Percentiles rank a stretch among this genome's conserved stretches.
Conservation (phyloP, 2,113 vertebrate genomes). For the Semnornis frantzii region DNA sequence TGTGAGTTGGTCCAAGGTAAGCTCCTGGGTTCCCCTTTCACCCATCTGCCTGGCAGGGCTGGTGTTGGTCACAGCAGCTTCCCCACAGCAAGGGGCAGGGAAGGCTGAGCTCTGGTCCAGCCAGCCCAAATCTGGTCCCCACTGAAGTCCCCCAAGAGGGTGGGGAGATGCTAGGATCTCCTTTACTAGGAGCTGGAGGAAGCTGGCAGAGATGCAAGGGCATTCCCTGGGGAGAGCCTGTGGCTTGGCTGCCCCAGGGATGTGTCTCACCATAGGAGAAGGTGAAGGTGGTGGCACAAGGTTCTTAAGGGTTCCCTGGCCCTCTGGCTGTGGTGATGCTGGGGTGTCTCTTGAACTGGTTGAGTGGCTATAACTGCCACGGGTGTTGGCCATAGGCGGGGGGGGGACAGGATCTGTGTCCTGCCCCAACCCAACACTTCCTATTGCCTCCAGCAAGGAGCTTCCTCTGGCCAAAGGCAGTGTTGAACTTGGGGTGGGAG, state of each 20-base stretch:
- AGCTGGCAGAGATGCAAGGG: not conserved
- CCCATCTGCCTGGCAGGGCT: not conserved
- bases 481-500: accelerated
- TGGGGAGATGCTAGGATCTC: accelerated
- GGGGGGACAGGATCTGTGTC: not conserved
- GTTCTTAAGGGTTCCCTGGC: not conserved
- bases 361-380: not conserved
- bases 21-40: not conserved
- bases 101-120: not conserved
- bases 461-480: not conserved
- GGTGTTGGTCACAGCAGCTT: not conserved
- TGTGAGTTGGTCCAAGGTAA: not conserved
- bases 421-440: not conserved
- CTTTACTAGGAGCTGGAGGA: not conserved
- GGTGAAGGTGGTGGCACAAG: not conserved
- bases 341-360: not conserved
- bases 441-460: accelerated
- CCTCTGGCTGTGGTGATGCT: accelerated
- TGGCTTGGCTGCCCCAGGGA: accelerated
- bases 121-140: not conserved
- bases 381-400: accelerated
- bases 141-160: not conserved
- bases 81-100: not conserved
- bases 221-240: not conserved
- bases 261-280: not conserved